Percentiles rank a stretch among this genome's conserved stretches.
Evolutionary conservation across 2,888 invertebrate genomes (phyloP).

Genomic region (Cephus rjabovi): DNA sequence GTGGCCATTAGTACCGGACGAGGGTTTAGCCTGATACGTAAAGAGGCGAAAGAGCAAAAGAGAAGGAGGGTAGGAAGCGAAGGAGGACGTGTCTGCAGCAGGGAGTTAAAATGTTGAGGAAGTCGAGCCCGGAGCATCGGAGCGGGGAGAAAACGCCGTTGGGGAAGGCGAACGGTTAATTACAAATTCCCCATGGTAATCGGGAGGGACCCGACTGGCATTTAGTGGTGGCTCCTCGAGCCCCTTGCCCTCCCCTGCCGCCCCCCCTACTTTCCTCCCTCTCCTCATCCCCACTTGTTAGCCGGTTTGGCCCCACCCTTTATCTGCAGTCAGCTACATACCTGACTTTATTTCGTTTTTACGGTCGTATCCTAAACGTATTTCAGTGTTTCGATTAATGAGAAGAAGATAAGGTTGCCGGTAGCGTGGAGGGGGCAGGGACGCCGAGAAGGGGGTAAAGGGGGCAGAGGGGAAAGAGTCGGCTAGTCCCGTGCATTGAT

Average conservation of each 20-base stretch:
- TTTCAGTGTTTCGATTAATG: conserved; percentile 50
- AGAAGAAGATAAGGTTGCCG: conserved; percentile 38
- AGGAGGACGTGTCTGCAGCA: too few relatives aligned
- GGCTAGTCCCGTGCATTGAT: too few relatives aligned
- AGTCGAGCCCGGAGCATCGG: too few relatives aligned
- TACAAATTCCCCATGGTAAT: conserved; percentile 41
- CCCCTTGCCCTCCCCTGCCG: not conserved
- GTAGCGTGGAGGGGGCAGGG: conserved; percentile 5
- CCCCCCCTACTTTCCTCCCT: not conserved
- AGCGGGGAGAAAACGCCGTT: not conserved
- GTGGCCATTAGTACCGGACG: too few relatives aligned
- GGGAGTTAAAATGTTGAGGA: too few relatives aligned
- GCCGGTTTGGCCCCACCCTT: conserved; percentile 1
- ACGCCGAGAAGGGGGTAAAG: not conserved
- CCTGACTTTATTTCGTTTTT: conserved; percentile 41
- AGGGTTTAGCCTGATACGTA: too few relatives aligned
- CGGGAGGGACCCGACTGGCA: conserved; percentile 6
- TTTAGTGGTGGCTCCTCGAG: not conserved
- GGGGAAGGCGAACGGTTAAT: conserved; percentile 34
- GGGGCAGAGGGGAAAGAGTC: not conserved
- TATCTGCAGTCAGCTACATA: conserved; percentile 9
- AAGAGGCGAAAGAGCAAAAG: too few relatives aligned
- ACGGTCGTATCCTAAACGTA: conserved; percentile 45
- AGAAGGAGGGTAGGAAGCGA: too few relatives aligned
- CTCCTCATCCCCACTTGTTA: not conserved